Base-by-base conservation (phyloP, 2,888 invertebrate species). In the Drosophila nr. fundita region DNA sequence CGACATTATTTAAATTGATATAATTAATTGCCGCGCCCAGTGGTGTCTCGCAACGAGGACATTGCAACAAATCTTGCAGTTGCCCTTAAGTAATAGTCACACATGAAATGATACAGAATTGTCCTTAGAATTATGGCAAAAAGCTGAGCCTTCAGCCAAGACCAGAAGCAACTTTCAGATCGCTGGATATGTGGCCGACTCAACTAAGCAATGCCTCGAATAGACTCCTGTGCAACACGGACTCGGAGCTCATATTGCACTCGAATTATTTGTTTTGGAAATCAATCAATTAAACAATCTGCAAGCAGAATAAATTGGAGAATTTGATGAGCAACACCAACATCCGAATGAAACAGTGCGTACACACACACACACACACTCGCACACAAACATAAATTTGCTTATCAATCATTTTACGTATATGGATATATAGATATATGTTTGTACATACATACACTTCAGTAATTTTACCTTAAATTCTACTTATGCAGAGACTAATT, bases 1-100 rank as follows among this genome's bases (percentile, higher is more conserved):
- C 68, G 59, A 74, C 75, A 72, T 59, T 65, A 66, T 54, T 55
- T 65, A 48, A 64, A 38, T 55, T 27, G 49, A 61, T 67, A 52
- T 62, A 48, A 73, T 73, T 75, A 52, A 30, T 48, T 58, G 55
- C 40, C 45, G 64, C 57, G 57, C 72, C 71, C 64, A 34, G 2
- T 29, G 6, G n/a, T 11, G 50, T 32, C 4, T 32, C 30, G 29
- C 29, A 5, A 50, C n/a, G 50, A 29, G 29, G 30, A 50, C 50
- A 49, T 30, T 50, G 29, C 29, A 5, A 50, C n/a, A 6, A 29
- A n/a, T 10, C 29, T 27, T 49, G 49, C 8, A 2, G 24, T 13
- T 49, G 13, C 15, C 8, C 49, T 8, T 30, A 30, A 1, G 11
- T 4, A 21, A 21, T 21, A 21, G 11, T 21, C 42, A 11, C 42